Evolutionary conservation across 2,113 vertebrate species (phyloP).

Genomic region (Mus pahari): DNA sequence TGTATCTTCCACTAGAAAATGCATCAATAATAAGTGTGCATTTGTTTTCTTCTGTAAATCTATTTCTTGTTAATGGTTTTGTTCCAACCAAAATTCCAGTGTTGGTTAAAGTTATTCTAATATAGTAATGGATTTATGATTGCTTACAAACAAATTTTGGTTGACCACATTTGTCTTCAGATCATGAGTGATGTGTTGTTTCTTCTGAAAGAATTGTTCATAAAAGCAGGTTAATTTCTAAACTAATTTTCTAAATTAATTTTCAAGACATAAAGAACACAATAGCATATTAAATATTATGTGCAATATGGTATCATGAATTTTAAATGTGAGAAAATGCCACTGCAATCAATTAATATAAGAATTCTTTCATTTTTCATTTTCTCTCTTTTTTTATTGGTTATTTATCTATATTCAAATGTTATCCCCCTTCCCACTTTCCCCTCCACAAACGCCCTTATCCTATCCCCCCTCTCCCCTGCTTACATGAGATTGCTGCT

Average conservation of each 20-base stretch:
- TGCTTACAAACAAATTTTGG: not conserved
- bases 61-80: not conserved
- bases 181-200: not conserved
- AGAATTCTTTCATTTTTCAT: not conserved
- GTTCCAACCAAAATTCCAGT: not conserved
- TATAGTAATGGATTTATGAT: not conserved
- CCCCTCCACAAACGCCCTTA: too few species aligned
- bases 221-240: slow-evolving; percentile 3
- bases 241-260: too few species aligned
- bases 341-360: not conserved
- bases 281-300: too few species aligned
- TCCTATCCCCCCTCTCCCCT: too few species aligned
- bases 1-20: not conserved
- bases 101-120: not conserved
- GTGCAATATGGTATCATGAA: too few species aligned
- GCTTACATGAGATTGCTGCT: too few species aligned
- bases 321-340: not conserved
- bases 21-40: not conserved
- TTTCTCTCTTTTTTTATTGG: not conserved
- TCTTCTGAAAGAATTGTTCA: not conserved
- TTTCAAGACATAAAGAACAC: not conserved
- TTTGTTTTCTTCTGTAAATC: not conserved
- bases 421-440: too few species aligned
- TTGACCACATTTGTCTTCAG: not conserved
- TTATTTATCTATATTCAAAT: too few species aligned